These are phyloP conservation scores for Wasmannia auropunctata DNA, from an alignment of 1,140 invertebrate species.

Conservation along the genomic window DNA sequence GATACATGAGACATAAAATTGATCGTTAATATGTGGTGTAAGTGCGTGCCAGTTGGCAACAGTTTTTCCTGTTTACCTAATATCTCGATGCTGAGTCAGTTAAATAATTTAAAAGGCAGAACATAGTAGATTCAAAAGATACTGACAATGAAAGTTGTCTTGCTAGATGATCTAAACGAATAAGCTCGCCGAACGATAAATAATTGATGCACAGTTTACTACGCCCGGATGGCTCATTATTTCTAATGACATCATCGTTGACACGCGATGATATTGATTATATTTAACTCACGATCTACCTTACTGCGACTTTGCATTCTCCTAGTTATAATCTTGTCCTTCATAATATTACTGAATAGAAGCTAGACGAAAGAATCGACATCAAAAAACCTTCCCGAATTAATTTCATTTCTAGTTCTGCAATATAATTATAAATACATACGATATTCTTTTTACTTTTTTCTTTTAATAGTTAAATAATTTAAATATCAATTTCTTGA, in stretches of 20 bases:
- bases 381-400: background rate
- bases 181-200: background rate
- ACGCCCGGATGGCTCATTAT: constrained; percentile 12
- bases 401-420: background rate
- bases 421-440: too few relatives aligned
- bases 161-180: constrained; percentile 8
- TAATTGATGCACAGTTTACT: background rate
- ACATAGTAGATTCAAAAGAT: constrained; percentile 2
- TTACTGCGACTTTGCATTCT: background rate
- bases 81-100: constrained; percentile 7
- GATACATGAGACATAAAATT: background rate
- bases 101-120: constrained; percentile 21
- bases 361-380: background rate
- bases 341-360: background rate
- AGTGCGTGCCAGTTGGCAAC: constrained; percentile 32
- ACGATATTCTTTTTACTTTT: background rate
- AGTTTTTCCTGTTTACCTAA: constrained; percentile 8
- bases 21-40: background rate
- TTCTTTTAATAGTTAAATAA: background rate
- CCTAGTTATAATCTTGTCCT: background rate
- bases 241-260: constrained; percentile 7
- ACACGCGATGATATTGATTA: constrained; percentile 37
- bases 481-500: constrained; percentile 8
- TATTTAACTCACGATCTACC: background rate
- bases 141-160: background rate